These are phyloP conservation scores for Hipposideros larvatus DNA, from an alignment of 2,797 vertebrate genomes.

Conservation along the genomic window DNA sequence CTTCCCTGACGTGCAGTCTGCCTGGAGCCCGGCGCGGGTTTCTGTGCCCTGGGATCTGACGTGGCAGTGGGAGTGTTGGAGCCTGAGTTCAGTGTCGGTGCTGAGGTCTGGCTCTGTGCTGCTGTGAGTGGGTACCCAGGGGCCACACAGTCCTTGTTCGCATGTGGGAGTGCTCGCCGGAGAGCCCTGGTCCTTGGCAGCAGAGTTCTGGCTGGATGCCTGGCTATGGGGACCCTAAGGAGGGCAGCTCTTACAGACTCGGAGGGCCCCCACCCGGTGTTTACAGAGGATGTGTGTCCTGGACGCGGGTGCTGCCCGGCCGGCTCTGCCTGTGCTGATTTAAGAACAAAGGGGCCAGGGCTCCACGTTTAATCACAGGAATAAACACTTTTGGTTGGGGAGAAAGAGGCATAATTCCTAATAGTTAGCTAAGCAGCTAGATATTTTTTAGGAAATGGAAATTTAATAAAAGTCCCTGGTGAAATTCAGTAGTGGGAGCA, in stretches of 20 bases:
- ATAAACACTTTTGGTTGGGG: constrained; percentile 1
- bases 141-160: no score
- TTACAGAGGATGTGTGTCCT: not conserved
- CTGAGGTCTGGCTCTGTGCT: not conserved
- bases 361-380: constrained; percentile 34
- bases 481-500: constrained; percentile 89
- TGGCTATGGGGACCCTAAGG: fast-evolving
- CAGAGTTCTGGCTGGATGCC: fast-evolving
- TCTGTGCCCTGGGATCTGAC: not conserved
- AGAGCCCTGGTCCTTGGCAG: not conserved
- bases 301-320: fast-evolving
- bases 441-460: constrained; percentile 83
- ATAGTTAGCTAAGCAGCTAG: constrained; percentile 83
- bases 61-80: not conserved
- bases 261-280: not conserved
- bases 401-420: constrained; percentile 72
- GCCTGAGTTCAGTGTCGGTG: not conserved
- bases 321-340: not conserved
- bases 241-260: not conserved
- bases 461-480: constrained; percentile 84
- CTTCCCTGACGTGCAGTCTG: fast-evolving
- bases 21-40: not conserved
- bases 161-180: no score
- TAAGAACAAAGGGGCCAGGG: constrained; percentile 48
- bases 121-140: no score